These are phyloP conservation scores for Lamellibrachia luymesi DNA, from an alignment of 1,140 invertebrate species.

Conservation along the genomic window DNA sequence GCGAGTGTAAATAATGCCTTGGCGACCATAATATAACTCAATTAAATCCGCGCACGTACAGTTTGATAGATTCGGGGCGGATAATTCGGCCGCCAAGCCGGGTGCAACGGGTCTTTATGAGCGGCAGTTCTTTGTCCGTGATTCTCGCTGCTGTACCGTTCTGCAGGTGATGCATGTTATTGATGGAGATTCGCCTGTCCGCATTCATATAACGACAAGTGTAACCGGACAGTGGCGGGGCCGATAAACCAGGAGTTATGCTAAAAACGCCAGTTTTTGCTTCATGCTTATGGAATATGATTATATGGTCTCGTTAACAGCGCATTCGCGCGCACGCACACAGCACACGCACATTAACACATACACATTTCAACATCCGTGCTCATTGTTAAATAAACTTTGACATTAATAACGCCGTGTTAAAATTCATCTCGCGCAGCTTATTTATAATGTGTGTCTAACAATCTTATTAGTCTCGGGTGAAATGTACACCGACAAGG, in stretches of 20 bases:
- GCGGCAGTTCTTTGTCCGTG: neutral
- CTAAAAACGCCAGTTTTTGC: neutral
- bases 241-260: neutral
- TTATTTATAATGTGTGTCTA: neutral
- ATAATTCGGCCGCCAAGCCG: neutral
- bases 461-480: too few relatives aligned
- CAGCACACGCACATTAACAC: neutral
- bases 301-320: neutral
- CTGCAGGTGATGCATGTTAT: neutral
- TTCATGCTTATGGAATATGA: neutral
- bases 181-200: neutral
- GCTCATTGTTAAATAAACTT: neutral
- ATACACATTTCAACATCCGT: neutral
- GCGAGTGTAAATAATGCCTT: slow-evolving; percentile 4
- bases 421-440: neutral
- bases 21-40: neutral
- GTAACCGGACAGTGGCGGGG: neutral
- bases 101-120: neutral
- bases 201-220: neutral
- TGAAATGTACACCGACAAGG: neutral
- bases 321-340: neutral
- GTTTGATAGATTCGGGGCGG: neutral
- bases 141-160: neutral
- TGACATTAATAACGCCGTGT: neutral
- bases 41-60: neutral